phyloP scores from a whole-genome alignment of 2,888 invertebrate species.

The Cantharis rufa region DNA sequence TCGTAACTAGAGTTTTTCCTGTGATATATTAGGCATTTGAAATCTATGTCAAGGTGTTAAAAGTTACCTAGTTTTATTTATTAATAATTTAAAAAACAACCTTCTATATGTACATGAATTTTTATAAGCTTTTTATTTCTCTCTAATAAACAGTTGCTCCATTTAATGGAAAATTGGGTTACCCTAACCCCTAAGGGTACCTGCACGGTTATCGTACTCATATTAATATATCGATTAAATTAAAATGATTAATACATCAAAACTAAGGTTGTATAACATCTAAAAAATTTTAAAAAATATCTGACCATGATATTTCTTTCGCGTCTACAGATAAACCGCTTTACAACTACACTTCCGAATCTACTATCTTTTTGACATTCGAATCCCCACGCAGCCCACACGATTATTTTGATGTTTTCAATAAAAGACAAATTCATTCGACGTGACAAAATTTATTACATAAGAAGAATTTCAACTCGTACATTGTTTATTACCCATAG shows the following conservation, averaged over 20 bases:
- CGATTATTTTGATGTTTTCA: not conserved
- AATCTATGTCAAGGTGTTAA: not conserved
- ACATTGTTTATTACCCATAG: not conserved
- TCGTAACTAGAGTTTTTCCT: not conserved
- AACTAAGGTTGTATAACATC: not conserved
- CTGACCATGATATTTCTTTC: not conserved
- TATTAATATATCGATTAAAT: not conserved
- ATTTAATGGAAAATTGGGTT: not conserved
- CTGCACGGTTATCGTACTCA: not conserved
- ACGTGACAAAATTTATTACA: not conserved
- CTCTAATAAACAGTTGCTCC: not conserved
- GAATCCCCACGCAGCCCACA: not conserved
- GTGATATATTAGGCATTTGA: not conserved
- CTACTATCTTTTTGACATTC: not conserved
- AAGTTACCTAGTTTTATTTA: not conserved
- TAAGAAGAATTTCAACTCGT: not conserved
- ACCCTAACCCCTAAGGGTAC: not conserved
- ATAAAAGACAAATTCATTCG: not conserved
- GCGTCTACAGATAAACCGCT: not conserved
- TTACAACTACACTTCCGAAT: not conserved
- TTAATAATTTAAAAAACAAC: not conserved
- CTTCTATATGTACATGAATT: not conserved
- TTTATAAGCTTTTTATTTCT: not conserved
- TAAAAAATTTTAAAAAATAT: too few species aligned
- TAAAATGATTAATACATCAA: not conserved